Conservation (phyloP, 2,888 invertebrate genomes). For the Acrobasis suavella region DNA sequence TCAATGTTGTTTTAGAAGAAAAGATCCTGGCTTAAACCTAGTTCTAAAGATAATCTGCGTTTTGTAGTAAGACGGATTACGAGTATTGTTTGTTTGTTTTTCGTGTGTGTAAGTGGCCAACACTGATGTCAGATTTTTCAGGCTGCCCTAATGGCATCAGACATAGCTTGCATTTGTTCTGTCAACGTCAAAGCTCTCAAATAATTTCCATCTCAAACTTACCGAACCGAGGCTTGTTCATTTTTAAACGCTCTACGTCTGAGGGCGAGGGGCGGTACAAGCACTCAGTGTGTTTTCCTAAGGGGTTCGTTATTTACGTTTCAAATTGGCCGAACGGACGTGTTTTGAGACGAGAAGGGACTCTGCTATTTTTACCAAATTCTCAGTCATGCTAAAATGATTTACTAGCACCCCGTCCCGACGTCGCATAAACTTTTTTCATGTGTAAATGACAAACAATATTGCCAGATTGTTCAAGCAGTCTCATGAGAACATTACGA, state of each 20-base stretch:
- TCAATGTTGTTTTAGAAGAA: no score
- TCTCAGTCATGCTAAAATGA: conserved; percentile 15
- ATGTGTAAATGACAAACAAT: no score
- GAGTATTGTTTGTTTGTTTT: no score
- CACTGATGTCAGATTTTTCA: no score
- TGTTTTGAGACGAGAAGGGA: conserved; percentile 34
- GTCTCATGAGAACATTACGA: no score
- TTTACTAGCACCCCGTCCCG: not conserved
- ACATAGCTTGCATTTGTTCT: not conserved
- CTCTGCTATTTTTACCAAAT: conserved; percentile 19
- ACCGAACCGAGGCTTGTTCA: not conserved
- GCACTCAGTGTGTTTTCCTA: conserved; percentile 38
- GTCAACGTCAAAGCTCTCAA: not conserved
- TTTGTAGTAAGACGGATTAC: no score
- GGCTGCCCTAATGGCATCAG: no score
- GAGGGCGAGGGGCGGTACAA: not conserved
- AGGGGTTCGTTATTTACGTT: conserved; percentile 55
- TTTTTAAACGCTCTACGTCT: conserved; percentile 6
- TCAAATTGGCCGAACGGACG: conserved; percentile 49
- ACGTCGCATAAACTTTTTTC: not conserved
- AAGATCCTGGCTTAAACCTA: no score
- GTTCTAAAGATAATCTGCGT: no score
- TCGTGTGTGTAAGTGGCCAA: no score
- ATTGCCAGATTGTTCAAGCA: no score
- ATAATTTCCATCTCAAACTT: not conserved